These are phyloP conservation scores for Drosophila repletoides DNA, from an alignment of 1,140 invertebrate species.

Conservation along the genomic window DNA sequence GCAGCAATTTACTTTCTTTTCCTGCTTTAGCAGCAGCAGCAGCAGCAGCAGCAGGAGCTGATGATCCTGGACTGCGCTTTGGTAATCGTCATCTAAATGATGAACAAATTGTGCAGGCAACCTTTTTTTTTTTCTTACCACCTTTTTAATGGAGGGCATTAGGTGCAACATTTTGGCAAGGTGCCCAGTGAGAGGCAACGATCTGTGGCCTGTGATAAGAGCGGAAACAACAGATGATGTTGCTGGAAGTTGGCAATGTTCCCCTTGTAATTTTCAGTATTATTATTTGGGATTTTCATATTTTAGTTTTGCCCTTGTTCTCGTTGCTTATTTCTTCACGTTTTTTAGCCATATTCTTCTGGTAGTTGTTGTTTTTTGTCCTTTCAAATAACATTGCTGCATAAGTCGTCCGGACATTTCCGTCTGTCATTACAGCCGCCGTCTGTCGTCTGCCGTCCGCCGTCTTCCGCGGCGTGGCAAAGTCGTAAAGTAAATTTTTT, in stretches of 20 bases:
- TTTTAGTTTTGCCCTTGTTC: slow-evolving; percentile 45
- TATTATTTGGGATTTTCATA: slow-evolving; percentile 59
- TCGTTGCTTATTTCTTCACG: slow-evolving; percentile 27
- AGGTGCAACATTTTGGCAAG: slow-evolving; percentile 56
- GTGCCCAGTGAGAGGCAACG: slow-evolving; percentile 24
- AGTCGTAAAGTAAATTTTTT: slow-evolving; percentile 81
- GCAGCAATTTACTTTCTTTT: not conserved
- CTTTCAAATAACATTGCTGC: slow-evolving; percentile 36
- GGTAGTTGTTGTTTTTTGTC: slow-evolving; percentile 23
- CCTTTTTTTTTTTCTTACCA: slow-evolving; percentile 30
- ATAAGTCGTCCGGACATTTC: slow-evolving; percentile 13
- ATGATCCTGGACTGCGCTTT: slow-evolving; percentile 10
- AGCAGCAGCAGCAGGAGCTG: no score
- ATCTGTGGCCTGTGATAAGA: slow-evolving; percentile 46
- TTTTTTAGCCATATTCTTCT: not conserved
- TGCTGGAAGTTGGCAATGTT: slow-evolving; percentile 7
- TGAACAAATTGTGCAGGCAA: slow-evolving; percentile 48
- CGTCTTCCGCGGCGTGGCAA: slow-evolving; percentile 24
- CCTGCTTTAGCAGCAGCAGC: slow-evolving; percentile 11
- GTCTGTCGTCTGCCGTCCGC: not conserved
- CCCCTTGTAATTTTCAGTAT: slow-evolving; percentile 47
- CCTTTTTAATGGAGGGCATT: slow-evolving; percentile 62
- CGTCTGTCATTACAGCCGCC: slow-evolving; percentile 44
- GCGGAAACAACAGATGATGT: slow-evolving; percentile 46
- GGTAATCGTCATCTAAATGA: slow-evolving; percentile 65